A percentile compares a stretch with the other conserved stretches of the same genome.
Evolutionary conservation across 2,888 invertebrate species (phyloP).

Genomic region (Orthosia gracilis): DNA sequence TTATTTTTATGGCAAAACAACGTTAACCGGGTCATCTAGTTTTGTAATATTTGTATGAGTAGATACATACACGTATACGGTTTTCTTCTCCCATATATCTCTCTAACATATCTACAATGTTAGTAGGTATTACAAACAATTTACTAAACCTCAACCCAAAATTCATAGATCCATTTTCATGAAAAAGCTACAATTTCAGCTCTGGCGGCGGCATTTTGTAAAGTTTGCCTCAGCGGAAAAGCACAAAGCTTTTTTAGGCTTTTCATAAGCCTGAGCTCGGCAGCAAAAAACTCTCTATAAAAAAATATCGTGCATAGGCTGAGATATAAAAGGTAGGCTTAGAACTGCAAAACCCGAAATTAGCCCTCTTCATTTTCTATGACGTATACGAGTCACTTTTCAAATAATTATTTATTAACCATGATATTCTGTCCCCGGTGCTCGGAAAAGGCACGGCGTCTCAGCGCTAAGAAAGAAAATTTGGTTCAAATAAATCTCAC

Average conservation of each 20-base stretch:
- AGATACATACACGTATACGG: too few relatives aligned
- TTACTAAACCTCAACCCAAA: not conserved
- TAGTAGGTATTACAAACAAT: not conserved
- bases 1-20: too few relatives aligned
- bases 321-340: slow-evolving; percentile 14
- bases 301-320: slow-evolving; percentile 21
- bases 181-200: not conserved
- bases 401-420: too few relatives aligned
- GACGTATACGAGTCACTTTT: too few relatives aligned
- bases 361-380: not conserved
- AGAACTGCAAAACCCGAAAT: not conserved
- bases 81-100: too few relatives aligned
- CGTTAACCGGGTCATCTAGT: too few relatives aligned
- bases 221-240: slow-evolving; percentile 1
- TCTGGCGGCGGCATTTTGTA: slow-evolving; percentile 13
- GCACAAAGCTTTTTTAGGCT: slow-evolving; percentile 42
- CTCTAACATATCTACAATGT: not conserved
- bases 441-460: too few relatives aligned
- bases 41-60: too few relatives aligned
- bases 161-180: slow-evolving; percentile 4
- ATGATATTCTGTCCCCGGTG: too few relatives aligned
- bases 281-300: not conserved
- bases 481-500: too few relatives aligned
- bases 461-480: too few relatives aligned
- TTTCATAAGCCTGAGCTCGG: slow-evolving; percentile 22